A percentile compares a stretch with the other conserved stretches of the same genome.
Conservation (phyloP, 1,140 invertebrate species). For the Amyelois transitella region DNA sequence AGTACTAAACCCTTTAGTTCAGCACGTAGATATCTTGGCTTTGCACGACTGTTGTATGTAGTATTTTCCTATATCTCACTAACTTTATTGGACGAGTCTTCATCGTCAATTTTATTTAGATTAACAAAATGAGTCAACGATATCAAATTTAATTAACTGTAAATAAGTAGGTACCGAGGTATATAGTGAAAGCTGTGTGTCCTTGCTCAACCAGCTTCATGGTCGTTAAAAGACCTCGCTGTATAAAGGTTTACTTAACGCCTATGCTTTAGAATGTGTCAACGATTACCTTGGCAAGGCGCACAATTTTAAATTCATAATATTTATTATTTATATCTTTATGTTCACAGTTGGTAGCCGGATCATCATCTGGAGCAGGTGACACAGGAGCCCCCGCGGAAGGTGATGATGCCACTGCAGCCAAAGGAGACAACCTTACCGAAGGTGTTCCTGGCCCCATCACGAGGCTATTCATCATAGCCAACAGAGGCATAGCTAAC, state of each 20-base stretch:
- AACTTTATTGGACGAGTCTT: not conserved
- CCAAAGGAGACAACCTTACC: slow-evolving; percentile 77
- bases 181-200: not conserved
- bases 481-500: slow-evolving; percentile 88
- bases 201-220: not conserved
- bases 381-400: slow-evolving; percentile 76
- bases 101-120: not conserved
- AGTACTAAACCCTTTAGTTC: not conserved
- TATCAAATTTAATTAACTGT: not conserved
- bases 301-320: not conserved
- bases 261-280: not conserved
- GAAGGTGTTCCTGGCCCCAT: slow-evolving; percentile 89
- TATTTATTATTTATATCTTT: not conserved
- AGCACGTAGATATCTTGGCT: not conserved
- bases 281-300: not conserved
- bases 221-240: not conserved
- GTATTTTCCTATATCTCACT: not conserved
- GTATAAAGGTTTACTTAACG: not conserved
- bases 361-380: slow-evolving; percentile 81
- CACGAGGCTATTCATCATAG: slow-evolving; percentile 87
- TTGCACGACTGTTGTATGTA: not conserved
- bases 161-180: not conserved
- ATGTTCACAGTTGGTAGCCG: slow-evolving; percentile 80
- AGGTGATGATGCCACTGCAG: slow-evolving; percentile 71
- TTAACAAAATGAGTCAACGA: not conserved